Percentiles rank a stretch among this genome's conserved stretches.
Conservation (phyloP, 2,113 vertebrate genomes). For the Lophotis ruficrista region DNA sequence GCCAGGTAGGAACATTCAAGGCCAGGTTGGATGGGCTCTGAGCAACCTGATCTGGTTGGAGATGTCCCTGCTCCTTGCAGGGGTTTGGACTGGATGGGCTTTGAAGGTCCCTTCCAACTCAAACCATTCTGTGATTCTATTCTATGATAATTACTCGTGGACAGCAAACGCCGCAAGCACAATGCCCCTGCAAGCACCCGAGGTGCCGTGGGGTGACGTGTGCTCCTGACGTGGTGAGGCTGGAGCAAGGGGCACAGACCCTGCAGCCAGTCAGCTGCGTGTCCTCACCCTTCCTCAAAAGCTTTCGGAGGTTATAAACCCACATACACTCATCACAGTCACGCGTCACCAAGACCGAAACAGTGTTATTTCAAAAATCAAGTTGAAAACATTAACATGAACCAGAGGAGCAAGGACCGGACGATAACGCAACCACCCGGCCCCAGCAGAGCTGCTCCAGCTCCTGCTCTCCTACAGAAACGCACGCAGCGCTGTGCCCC, state of each 20-base stretch:
- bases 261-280: background rate
- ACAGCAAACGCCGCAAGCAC: background rate
- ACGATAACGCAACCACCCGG: background rate
- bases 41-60: no score
- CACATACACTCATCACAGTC: rapidly evolving
- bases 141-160: rapidly evolving
- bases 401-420: background rate
- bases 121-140: no score
- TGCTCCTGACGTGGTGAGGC: rapidly evolving
- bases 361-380: background rate
- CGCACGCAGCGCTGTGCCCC: background rate
- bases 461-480: background rate
- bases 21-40: no score
- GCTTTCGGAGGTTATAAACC: background rate
- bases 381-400: rapidly evolving
- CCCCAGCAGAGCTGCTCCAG: background rate
- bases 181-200: rapidly evolving
- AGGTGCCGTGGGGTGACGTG: rapidly evolving
- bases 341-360: rapidly evolving
- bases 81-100: no score
- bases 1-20: no score
- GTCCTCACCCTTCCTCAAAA: background rate
- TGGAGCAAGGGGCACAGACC: background rate
- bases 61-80: no score
- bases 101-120: no score